Evolutionary conservation across 1,140 invertebrate genomes (phyloP), one percentile per base, ranked within the genome.

Genomic region (Pseudomyrmex flavicornis): DNA sequence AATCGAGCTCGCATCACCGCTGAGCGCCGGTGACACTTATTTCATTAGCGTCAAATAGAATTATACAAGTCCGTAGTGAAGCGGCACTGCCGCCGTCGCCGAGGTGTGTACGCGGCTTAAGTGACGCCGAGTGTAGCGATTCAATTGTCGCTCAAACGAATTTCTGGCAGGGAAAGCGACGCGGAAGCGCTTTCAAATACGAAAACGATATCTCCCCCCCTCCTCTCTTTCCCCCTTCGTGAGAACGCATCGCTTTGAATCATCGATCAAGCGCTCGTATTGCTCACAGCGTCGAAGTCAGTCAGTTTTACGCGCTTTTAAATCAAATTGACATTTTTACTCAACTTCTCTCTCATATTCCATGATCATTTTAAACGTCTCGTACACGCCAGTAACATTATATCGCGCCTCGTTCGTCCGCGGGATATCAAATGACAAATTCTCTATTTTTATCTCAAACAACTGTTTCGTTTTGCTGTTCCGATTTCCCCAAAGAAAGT

Each of bases 41-140:
- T 88, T 88, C 85, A 87, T 88, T 88, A 88, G 58, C 70, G 77
- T 68, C 77, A 85, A 88, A 85, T 79, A 82, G 87, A 88, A 88
- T 89, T 89, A 85, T 80, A 85, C 83, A 88, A 89, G 77, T 82
- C 35, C 79, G 68, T 74, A 82, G 83, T 54, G 79, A 52, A 65
- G 52, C 44, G 66, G 68, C 76, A 20, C 44, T 73, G 73, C 83
- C 70, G 58, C 58, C 20, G 72, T 35, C 46, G 35, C 48, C 44
- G 22, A 48, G 50, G 22, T 75, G 83, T 76, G 54, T 73, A 52
- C 10, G 86, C 46, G 80, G 73, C 50, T 62, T 84, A 84, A 88
- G 85, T 87, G 86, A 80, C 80, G 74, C 74, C 86, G 82, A 86
- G 86, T 87, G 87, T 69, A 76, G 69, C 82, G 63, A 88, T 86